Evolutionary conservation across 1,140 invertebrate genomes (phyloP).

Genomic region (Acromyrmex echinatior): DNA sequence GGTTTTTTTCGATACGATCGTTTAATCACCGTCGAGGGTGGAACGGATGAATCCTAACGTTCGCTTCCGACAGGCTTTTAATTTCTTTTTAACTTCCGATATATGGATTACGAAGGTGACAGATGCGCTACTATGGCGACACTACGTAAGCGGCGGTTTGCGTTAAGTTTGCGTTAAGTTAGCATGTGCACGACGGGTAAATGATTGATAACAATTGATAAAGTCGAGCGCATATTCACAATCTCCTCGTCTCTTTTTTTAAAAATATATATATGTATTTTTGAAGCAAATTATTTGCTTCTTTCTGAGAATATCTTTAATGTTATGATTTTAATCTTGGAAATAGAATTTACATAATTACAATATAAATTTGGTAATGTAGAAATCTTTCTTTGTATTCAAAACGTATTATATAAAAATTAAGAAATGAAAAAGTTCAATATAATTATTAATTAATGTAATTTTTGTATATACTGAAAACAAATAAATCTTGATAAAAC

Average conservation of each 20-base stretch:
- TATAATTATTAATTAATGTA: not conserved
- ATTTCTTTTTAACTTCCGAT: constrained; percentile 53
- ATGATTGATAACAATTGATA: not conserved
- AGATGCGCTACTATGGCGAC: constrained; percentile 31
- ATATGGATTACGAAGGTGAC: constrained; percentile 63
- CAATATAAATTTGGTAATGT: not conserved
- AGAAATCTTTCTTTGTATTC: not conserved
- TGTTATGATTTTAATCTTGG: not conserved
- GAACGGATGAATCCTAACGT: constrained; percentile 1
- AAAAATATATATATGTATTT: not conserved
- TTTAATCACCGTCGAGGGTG: not conserved
- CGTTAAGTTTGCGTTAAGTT: not conserved
- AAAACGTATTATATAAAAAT: not conserved
- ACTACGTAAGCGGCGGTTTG: not conserved
- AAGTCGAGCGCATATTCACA: not conserved
- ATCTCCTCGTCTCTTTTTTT: too few species aligned
- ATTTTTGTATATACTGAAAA: not conserved
- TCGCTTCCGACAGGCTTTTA: not conserved
- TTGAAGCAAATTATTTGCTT: not conserved
- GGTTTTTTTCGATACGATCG: not conserved
- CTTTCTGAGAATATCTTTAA: not conserved
- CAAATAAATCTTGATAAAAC: not conserved
- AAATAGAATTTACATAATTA: not conserved
- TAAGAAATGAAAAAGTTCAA: not conserved
- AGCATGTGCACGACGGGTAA: not conserved